Evolutionary conservation across 2,888 invertebrate genomes (phyloP).

Genomic region (Amphipyra tragopoginis): DNA sequence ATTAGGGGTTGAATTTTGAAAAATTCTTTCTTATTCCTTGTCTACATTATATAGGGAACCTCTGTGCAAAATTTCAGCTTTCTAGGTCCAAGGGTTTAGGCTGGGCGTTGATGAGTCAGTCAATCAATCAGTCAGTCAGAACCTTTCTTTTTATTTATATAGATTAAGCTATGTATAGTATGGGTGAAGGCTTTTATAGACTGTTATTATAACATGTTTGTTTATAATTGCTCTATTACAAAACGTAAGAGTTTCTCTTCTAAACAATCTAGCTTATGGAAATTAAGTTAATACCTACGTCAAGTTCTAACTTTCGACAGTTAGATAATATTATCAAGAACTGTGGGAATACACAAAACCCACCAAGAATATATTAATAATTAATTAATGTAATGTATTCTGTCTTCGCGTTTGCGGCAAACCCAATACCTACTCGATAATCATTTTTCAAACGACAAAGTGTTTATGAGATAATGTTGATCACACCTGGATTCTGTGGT

Average conservation of each 20-base stretch:
- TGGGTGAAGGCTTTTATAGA: too few species aligned
- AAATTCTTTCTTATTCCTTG: too few species aligned
- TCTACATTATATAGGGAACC: too few species aligned
- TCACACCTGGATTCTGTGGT: conserved; percentile 12
- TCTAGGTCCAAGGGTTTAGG: too few species aligned
- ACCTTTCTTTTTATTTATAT: too few species aligned
- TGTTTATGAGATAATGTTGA: conserved; percentile 9
- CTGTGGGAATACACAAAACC: conserved; percentile 23
- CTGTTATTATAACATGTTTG: neutral
- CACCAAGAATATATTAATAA: neutral
- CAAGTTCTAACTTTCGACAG: neutral
- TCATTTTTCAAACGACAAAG: neutral
- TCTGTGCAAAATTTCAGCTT: too few species aligned
- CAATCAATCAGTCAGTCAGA: too few species aligned
- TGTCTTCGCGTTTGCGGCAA: neutral
- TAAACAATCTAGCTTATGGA: neutral
- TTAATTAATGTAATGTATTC: conserved; percentile 23
- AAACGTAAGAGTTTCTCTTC: neutral
- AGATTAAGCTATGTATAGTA: too few species aligned
- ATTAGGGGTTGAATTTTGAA: too few species aligned
- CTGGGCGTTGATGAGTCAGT: too few species aligned
- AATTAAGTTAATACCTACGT: neutral
- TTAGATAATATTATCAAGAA: conserved; percentile 5
- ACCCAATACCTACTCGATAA: neutral
- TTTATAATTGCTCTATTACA: neutral